These are phyloP conservation scores for Electrona antarctica DNA, from an alignment of 2,113 vertebrate genomes.

Conservation along the genomic window DNA sequence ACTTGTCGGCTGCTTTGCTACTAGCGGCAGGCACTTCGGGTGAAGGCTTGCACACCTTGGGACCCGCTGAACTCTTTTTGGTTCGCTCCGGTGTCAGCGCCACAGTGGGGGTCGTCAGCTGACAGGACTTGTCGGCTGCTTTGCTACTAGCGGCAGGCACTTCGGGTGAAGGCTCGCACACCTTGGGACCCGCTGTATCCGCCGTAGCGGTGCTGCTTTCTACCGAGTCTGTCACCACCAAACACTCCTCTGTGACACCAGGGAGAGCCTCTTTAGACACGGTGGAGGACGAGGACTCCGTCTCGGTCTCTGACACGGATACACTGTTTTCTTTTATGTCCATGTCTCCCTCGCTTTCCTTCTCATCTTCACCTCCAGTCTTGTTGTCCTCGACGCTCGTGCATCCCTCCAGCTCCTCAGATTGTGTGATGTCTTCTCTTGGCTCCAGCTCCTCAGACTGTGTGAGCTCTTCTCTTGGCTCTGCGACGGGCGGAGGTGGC, in stretches of 20 bases:
- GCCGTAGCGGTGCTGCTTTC: neutral
- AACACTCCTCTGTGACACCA: conserved; percentile 36
- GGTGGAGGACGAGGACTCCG: neutral
- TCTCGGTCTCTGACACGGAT: conserved; percentile 10
- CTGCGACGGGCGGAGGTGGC: conserved; percentile 32
- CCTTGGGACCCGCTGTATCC: conserved; percentile 10
- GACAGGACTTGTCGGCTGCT: conserved; percentile 62
- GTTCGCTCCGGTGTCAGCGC: too few species aligned
- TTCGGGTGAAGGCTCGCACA: conserved; percentile 47
- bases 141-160: conserved; percentile 13
- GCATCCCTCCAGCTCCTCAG: neutral
- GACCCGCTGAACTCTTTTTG: too few species aligned
- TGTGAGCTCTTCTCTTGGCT: conserved; percentile 18
- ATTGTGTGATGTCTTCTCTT: conserved; percentile 13
- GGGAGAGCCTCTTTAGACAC: conserved; percentile 6
- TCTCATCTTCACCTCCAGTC: neutral
- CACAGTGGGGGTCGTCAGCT: conserved; percentile 28
- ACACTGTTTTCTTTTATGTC: conserved; percentile 10
- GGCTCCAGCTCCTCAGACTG: conserved; percentile 3
- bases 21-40: conserved; percentile 14
- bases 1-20: conserved; percentile 51
- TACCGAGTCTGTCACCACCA: conserved; percentile 1
- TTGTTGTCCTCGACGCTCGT: conserved; percentile 13
- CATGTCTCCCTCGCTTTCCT: conserved; percentile 8
- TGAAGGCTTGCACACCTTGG: conserved; percentile 51